Percentiles rank a stretch among this genome's conserved stretches.
phyloP scores from a whole-genome alignment of 2,888 invertebrate genomes.

The Tiliacea citrago region DNA sequence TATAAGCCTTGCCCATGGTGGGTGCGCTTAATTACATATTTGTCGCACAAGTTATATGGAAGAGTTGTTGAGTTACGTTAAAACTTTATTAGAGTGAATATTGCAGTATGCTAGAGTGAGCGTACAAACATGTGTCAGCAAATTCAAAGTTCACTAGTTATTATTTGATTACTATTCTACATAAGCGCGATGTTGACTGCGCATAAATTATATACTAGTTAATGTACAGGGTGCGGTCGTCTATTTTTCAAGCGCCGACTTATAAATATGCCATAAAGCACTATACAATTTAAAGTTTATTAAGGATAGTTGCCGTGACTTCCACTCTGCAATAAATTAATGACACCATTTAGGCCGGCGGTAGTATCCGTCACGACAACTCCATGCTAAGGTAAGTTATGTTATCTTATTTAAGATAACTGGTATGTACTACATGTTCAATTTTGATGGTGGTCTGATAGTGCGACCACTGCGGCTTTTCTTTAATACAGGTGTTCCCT shows the following conservation, averaged over 20 bases:
- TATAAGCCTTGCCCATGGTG: too few relatives aligned
- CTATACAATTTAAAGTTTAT: neutral
- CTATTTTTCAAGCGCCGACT: neutral
- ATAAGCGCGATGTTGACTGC: too few relatives aligned
- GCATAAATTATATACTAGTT: too few relatives aligned
- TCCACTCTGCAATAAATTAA: neutral
- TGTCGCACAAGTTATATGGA: neutral
- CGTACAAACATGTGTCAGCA: too few relatives aligned
- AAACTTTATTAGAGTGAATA: too few relatives aligned
- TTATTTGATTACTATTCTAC: neutral
- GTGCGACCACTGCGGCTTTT: neutral
- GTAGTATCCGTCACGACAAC: neutral
- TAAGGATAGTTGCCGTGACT: too few relatives aligned
- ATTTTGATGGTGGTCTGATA: neutral
- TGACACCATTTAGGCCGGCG: neutral
- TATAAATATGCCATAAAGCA: neutral
- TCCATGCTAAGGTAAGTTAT: neutral
- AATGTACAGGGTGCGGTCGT: neutral
- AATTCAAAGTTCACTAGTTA: too few relatives aligned
- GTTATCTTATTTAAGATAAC: neutral
- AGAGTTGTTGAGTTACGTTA: too few relatives aligned
- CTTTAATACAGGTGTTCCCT: neutral
- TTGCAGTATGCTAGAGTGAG: too few relatives aligned
- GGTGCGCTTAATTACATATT: too few relatives aligned
- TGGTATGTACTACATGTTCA: neutral